phyloP scores from a whole-genome alignment of 2,113 vertebrate species.

The Scortum barcoo region DNA sequence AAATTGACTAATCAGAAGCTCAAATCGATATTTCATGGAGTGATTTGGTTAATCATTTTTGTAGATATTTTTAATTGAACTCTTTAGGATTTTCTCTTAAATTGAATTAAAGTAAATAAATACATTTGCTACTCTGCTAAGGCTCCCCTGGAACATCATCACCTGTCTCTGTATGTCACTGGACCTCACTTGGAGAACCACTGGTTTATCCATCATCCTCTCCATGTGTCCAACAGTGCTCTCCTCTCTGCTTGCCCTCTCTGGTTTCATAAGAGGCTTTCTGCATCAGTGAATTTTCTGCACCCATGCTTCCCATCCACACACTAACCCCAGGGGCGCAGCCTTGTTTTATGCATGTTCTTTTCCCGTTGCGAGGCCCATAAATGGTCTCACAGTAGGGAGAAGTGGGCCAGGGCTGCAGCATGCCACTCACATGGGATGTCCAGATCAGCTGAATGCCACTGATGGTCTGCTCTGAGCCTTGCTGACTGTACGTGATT shows the following conservation, averaged over 20 bases:
- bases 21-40: too few species aligned
- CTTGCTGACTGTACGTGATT: constrained; percentile 36
- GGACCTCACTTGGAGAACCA: background rate
- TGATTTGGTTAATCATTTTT: too few species aligned
- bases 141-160: background rate
- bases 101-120: background rate
- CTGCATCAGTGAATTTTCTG: constrained; percentile 75
- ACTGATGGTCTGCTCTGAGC: constrained; percentile 45
- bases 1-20: too few species aligned
- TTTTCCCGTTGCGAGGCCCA: constrained; percentile 47
- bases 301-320: constrained; percentile 64
- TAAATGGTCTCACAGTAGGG: constrained; percentile 70
- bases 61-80: too few species aligned
- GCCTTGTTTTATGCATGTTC: constrained; percentile 75
- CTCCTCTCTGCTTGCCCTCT: constrained; percentile 38
- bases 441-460: constrained; percentile 37
- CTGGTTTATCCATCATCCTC: constrained; percentile 19
- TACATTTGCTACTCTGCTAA: background rate
- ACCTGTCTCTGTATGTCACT: background rate
- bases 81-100: background rate
- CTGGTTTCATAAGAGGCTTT: constrained; percentile 69
- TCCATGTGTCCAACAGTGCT: constrained; percentile 44
- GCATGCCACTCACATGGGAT: constrained; percentile 54
- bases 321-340: constrained; percentile 64
- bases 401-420: constrained; percentile 48